A percentile compares a stretch with the other conserved stretches of the same genome.
These are phyloP conservation scores for Marronus borbonicus DNA, from an alignment of 2,888 invertebrate species.

Conservation along the genomic window DNA sequence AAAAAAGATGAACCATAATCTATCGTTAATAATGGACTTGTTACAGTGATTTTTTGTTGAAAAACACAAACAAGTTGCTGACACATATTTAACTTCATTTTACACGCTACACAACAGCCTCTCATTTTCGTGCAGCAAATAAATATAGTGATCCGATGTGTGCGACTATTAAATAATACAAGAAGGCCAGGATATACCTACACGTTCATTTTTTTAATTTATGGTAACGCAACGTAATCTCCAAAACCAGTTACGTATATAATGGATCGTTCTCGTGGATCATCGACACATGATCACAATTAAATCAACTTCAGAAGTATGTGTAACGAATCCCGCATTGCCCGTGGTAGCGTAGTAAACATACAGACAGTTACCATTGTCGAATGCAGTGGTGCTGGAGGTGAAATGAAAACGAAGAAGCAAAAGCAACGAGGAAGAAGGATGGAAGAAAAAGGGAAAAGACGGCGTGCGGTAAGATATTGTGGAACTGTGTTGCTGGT, in stretches of 20 bases:
- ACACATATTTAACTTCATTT: constrained; percentile 17
- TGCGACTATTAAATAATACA: constrained; percentile 18
- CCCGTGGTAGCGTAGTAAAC: constrained; percentile 42
- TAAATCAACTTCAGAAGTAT: constrained; percentile 42
- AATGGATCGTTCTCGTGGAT: constrained; percentile 40
- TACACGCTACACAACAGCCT: constrained; percentile 14
- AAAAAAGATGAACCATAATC: no score
- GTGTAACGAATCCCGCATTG: constrained; percentile 45
- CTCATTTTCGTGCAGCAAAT: constrained; percentile 27
- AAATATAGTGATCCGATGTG: constrained; percentile 14
- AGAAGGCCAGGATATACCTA: not conserved
- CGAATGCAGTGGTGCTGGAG: constrained; percentile 6
- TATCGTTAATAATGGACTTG: not conserved
- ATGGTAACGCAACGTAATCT: constrained; percentile 40
- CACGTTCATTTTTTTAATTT: constrained; percentile 35
- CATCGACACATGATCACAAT: constrained; percentile 46
- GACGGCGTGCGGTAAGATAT: constrained; percentile 11
- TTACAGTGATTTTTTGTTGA: not conserved
- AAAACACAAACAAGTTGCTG: constrained; percentile 8
- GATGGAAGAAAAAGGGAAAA: constrained; percentile 30
- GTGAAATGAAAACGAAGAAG: constrained; percentile 21
- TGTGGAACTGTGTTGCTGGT: constrained; percentile 41
- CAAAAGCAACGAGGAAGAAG: constrained; percentile 6
- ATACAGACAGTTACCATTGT: constrained; percentile 45
- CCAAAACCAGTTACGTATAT: constrained; percentile 44